Evolutionary conservation across 2,888 invertebrate species (phyloP), one percentile per base, ranked within the genome.

Genomic region (Lacanobia wlatinum): DNA sequence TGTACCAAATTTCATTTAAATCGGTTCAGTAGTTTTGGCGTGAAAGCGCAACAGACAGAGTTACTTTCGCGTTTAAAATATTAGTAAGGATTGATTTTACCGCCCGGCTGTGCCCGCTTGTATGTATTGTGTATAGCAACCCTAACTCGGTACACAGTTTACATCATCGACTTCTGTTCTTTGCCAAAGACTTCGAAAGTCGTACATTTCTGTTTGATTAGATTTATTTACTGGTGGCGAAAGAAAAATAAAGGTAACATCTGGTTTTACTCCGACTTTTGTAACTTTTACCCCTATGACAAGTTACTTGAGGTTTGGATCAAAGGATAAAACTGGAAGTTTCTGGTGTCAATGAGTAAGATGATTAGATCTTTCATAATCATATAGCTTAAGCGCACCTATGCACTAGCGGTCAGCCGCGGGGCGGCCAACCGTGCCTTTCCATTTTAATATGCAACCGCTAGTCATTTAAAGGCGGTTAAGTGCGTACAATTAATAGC

Each of bases 191-290:
- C 65, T 67, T 56, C 8, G 34, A 52, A 59, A 59, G 43, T 43
- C 50, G 58, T 63, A 72, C 28, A 79, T 53, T 58, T 79, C 8
- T 59, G 38, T 76, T 76, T 72, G 80, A 72, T 72, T 72, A 50
- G n/a, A 66, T 60, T 70, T 70, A 65, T 80, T 79, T 68, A 50
- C 61, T 55, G 63, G 6, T 18, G 67, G 63, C 53, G 28, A 48
- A 78, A 78, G 69, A 74, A 69, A 74, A 78, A 69, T 67, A 78
- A 50, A 77, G 23, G 52, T 62, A 55, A 1, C 75, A 56, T 23
- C 63, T 76, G 70, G 43, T 64, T 71, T 21, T 5, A 50, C 53
- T 55, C 23, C 0, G 67, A 76, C 64, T 60, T 60, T 60, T n/a
- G 50, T n/a, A 64, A 64, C n/a, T 76, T 76, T 16, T 38, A 55